Evolutionary conservation across 2,888 invertebrate species (phyloP).

Genomic region (Acanthoscelides obtectus): DNA sequence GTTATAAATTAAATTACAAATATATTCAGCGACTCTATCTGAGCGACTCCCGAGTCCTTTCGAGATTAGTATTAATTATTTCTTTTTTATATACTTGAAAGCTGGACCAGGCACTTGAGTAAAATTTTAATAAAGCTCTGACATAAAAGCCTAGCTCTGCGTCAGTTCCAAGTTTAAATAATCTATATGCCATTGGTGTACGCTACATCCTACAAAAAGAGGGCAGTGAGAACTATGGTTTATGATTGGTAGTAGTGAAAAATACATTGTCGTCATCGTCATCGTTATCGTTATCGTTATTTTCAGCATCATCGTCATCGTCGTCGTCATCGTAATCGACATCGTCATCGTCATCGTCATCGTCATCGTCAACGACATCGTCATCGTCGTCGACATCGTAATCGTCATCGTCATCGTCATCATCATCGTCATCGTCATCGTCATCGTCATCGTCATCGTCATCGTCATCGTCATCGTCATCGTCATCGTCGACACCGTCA

Average conservation of each 20-base stretch:
- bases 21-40: not conserved
- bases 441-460: not conserved
- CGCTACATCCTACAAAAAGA: too few relatives aligned
- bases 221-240: too few relatives aligned
- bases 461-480: not conserved
- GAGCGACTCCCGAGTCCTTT: not conserved
- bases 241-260: too few relatives aligned
- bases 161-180: not conserved
- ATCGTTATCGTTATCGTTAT: too few relatives aligned
- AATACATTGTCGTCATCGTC: too few relatives aligned
- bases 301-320: too few relatives aligned
- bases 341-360: too few relatives aligned
- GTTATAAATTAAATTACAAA: not conserved
- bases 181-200: not conserved
- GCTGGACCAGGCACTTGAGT: not conserved
- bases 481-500: not conserved
- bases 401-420: not conserved
- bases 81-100: not conserved
- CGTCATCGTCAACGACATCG: too few relatives aligned
- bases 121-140: not conserved
- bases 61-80: not conserved
- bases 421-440: not conserved
- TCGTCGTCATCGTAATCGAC: too few relatives aligned
- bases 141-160: not conserved
- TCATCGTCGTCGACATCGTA: not conserved